Evolutionary conservation across 2,888 invertebrate genomes (phyloP), one percentile per base, ranked within the genome.

Genomic region (Cantharis nigra): DNA sequence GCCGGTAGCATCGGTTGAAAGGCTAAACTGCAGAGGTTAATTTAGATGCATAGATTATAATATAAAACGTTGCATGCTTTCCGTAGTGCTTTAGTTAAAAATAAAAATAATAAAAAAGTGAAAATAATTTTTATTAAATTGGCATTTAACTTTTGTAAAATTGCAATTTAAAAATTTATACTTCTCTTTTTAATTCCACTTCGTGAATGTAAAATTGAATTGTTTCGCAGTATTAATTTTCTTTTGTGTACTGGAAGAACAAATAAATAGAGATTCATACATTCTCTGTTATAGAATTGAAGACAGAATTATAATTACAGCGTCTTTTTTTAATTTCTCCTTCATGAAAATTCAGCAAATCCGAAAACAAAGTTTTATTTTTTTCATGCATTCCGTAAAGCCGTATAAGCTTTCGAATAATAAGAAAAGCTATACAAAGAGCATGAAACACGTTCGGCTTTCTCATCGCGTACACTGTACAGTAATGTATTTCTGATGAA

Each of bases 401-500:
- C 70, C 67, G 71, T 67, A 74, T 70, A 74, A 77, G 67, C 69
- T 71, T 67, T 30, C 11, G 74, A 74, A 71, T 71, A 73, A 74
- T 75, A 75, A 75, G 75, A 75, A 75, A 75, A 67, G 71, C 75
- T 71, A 69, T 69, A 72, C 72, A 76, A 80, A 67, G 65, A 18
- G 65, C 65, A 67, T 67, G 71, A 77, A 77, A 79, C 69, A 74
- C 71, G 72, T 69, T 80, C 79, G 74, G 72, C 70, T 76, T 80
- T 80, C 80, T 76, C 76, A 76, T 79, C 80, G 79, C 80, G 79
- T 80, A 77, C 65, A 23, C 13, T 67, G 26, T 67, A 67, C 77
- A 64, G 78, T 79, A 82, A 82, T 81, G 81, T 80, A 80, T 82
- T 82, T 82, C 81, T 80, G 81, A 82, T 81, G 80, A 82, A 80